Base-by-base conservation (phyloP, 2,888 invertebrate species). In the Philereme vetulata region DNA sequence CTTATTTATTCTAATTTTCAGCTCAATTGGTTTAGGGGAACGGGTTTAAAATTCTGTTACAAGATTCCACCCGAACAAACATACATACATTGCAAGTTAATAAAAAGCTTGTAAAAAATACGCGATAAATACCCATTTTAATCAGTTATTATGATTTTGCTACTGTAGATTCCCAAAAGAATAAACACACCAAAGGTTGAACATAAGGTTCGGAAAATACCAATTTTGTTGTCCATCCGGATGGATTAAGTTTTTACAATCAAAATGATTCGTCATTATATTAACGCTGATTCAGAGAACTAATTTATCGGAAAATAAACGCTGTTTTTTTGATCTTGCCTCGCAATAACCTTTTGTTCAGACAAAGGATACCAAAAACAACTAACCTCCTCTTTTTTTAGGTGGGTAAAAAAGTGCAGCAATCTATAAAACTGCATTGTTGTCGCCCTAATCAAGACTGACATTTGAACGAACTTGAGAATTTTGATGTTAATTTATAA, bases 371-470 rank as follows among this genome's bases (percentile, higher is more conserved):
- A 62, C 49, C 48, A 65, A 64, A 64, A 68, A 63, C 57, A 42
- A 55, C 48, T 52, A 6, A n/a, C 51, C 48, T 9, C n/a, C 33
- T 40, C 46, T 9, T 47, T 60, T 60, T 56, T 34, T 7, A 48
- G 40, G 44, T 42, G 34, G 36, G 50, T 46, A 45, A 46, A 62
- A 57, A 56, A 58, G 59, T 51, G 46, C 61, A 49, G 40, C 57
- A 68, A 63, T 66, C 63, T 53, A 62, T 65, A 64, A 58, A 62
- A 64, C 8, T 61, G 63, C 64, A 70, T 70, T 69, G 69, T 67
- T 70, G 64, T 69, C 56, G 58, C 38, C 2, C 43, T 54, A 60
- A 65, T 63, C 59, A 61, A 62, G 61, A 53, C 59, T 67, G 69
- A 67, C 69, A 67, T 70, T 68, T 46, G 55, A 60, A 61, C 38